Percentiles rank a stretch among this genome's conserved stretches.
These are phyloP conservation scores for Volucella bombylans DNA, from an alignment of 2,888 invertebrate species.

Conservation along the genomic window DNA sequence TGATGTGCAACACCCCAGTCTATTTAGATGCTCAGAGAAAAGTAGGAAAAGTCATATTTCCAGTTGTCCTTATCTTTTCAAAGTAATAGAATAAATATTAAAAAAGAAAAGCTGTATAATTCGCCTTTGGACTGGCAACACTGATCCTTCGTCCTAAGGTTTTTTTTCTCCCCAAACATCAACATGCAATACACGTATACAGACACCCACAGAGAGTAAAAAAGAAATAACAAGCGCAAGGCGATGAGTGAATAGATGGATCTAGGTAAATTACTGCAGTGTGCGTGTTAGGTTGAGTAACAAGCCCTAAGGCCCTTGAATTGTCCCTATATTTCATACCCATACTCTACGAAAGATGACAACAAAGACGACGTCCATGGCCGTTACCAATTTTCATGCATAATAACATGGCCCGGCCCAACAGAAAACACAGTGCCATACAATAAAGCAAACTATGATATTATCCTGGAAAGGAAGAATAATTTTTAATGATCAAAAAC, in stretches of 20 bases:
- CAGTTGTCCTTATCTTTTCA: too few species aligned
- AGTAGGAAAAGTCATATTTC: too few species aligned
- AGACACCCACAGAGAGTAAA: neutral
- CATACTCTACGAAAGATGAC: conserved; percentile 3
- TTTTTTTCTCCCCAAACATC: neutral
- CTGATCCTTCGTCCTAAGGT: too few species aligned
- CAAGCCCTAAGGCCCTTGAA: conserved; percentile 42
- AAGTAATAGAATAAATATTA: too few species aligned
- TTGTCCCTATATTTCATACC: neutral
- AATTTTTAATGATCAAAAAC: conserved; percentile 72
- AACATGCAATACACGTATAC: neutral
- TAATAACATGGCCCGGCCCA: conserved; percentile 14
- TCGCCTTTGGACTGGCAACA: too few species aligned
- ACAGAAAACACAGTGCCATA: conserved; percentile 36
- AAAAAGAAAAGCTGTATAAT: too few species aligned
- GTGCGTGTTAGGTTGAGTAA: too few species aligned
- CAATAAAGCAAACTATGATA: conserved; percentile 19
- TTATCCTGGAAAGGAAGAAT: conserved; percentile 52
- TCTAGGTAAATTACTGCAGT: too few species aligned
- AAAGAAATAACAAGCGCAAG: conserved; percentile 39
- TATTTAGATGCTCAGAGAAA: too few species aligned
- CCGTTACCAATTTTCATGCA: conserved; percentile 57
- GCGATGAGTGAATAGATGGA: neutral
- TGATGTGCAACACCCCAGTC: too few species aligned
- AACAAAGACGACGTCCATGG: conserved; percentile 39